These are phyloP conservation scores for Apamea monoglypha DNA, from an alignment of 2,888 invertebrate genomes.

Conservation along the genomic window DNA sequence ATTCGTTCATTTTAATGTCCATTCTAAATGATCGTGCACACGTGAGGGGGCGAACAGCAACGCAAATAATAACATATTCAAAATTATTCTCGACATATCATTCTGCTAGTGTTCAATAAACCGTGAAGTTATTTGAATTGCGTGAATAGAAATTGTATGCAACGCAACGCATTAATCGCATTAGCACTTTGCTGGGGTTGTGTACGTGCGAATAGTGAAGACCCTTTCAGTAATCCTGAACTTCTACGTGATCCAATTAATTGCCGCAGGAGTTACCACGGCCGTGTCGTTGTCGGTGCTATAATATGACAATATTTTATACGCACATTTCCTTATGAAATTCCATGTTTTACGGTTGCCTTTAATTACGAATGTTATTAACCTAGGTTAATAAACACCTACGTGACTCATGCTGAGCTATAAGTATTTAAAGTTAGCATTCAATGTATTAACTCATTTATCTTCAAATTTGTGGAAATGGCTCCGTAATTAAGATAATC, in stretches of 20 bases:
- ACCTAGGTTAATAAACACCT: constrained; percentile 19
- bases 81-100: constrained; percentile 79
- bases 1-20: constrained; percentile 76
- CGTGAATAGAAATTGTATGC: constrained; percentile 83
- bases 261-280: constrained; percentile 41
- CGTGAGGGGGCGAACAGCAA: constrained; percentile 71
- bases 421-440: constrained; percentile 46
- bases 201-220: constrained; percentile 69
- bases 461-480: constrained; percentile 67
- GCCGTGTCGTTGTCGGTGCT: constrained; percentile 3
- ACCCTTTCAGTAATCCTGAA: constrained; percentile 66
- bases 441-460: constrained; percentile 52
- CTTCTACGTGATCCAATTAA: constrained; percentile 65
- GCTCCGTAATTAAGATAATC: constrained; percentile 75
- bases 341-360: constrained; percentile 13
- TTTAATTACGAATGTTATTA: constrained; percentile 9
- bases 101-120: constrained; percentile 81
- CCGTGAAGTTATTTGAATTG: constrained; percentile 84
- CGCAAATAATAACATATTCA: constrained; percentile 78
- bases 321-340: constrained; percentile 38
- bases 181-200: constrained; percentile 77
- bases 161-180: constrained; percentile 79
- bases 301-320: constrained; percentile 24
- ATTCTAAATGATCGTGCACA: constrained; percentile 75
- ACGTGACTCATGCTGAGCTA: constrained; percentile 47